These are phyloP conservation scores for Heterodera filipjevi DNA, from an alignment of 2,888 invertebrate genomes.

Conservation along the genomic window DNA sequence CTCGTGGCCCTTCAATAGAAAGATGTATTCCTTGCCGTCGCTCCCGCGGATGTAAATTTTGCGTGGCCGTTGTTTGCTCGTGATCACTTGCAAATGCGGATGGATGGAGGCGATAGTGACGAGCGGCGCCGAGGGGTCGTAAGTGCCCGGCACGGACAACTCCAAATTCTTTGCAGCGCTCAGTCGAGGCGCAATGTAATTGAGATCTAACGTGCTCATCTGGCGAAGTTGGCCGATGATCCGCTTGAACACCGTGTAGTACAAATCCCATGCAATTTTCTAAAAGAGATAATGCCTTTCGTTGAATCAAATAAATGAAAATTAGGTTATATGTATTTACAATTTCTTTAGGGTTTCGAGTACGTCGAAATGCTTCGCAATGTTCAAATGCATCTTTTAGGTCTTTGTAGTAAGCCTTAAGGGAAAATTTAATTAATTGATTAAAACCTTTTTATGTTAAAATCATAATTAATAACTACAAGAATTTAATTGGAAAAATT, in stretches of 20 bases:
- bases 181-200: constrained; percentile 88
- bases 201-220: constrained; percentile 70
- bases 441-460: too few relatives aligned
- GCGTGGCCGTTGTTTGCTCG: constrained; percentile 94
- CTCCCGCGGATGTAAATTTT: constrained; percentile 89
- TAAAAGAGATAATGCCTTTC: background rate
- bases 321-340: background rate
- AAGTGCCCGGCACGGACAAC: constrained; percentile 95
- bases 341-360: constrained; percentile 84
- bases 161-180: constrained; percentile 77
- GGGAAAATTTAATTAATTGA: background rate
- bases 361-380: constrained; percentile 85
- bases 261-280: constrained; percentile 87
- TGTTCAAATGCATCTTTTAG: constrained; percentile 91
- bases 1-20: constrained; percentile 96
- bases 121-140: constrained; percentile 83
- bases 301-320: background rate
- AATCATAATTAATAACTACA: too few relatives aligned
- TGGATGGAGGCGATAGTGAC: constrained; percentile 70
- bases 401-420: constrained; percentile 85
- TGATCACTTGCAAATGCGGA: constrained; percentile 75
- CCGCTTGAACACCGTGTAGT: constrained; percentile 92
- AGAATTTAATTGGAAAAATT: too few relatives aligned
- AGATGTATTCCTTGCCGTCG: constrained; percentile 97
- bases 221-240: constrained; percentile 89